Conservation (phyloP, 2,113 vertebrate species). For the Benitochromis conjunctus region DNA sequence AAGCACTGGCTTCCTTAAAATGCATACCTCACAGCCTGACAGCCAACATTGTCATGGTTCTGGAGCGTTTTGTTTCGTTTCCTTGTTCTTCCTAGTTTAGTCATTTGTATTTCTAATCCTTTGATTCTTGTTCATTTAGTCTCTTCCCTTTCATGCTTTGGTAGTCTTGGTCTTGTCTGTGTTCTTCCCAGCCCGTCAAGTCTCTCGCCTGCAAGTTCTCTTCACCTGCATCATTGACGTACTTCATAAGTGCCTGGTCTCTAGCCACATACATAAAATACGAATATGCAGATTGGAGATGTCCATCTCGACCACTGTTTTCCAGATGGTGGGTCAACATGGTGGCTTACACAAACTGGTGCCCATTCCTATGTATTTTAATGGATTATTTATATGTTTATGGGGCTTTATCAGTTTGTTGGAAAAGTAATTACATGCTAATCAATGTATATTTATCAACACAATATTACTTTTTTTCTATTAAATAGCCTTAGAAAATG, state of each 20-base stretch:
- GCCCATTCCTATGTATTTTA: rapidly evolving
- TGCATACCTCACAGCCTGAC: background rate
- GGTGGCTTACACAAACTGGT: background rate
- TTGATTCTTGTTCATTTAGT: background rate
- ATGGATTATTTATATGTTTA: background rate
- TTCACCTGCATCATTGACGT: background rate
- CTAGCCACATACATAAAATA: too few relatives aligned
- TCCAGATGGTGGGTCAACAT: background rate
- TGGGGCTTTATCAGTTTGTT: background rate
- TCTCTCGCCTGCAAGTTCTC: background rate
- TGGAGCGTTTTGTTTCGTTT: rapidly evolving
- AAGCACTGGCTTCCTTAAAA: background rate
- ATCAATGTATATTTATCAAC: background rate
- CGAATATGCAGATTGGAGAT: background rate
- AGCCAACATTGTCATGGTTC: background rate
- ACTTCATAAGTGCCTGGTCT: background rate
- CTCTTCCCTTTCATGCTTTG: background rate
- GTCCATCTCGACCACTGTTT: background rate
- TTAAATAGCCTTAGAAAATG: background rate
- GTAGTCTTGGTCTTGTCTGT: background rate
- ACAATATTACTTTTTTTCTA: background rate
- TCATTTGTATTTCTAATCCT: background rate
- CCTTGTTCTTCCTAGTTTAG: background rate
- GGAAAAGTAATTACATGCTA: background rate
- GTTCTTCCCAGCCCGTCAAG: background rate